A percentile compares a stretch with the other conserved stretches of the same genome.
Evolutionary conservation across 2,113 vertebrate genomes (phyloP).

Genomic region (Tachuris rubrigastra): DNA sequence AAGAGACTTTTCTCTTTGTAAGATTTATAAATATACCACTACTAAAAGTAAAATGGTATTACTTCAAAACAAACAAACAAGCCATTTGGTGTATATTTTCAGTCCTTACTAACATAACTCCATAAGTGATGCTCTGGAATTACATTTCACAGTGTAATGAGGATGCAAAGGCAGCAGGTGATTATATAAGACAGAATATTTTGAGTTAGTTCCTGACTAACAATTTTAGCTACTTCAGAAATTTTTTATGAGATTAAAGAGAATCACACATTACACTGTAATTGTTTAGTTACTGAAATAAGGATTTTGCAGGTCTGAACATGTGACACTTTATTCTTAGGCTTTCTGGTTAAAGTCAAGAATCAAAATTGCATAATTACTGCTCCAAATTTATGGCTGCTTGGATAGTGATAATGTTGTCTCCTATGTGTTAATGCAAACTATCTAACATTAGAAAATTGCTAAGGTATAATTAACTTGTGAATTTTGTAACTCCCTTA

Average conservation of each 20-base stretch:
- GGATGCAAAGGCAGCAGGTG: not conserved
- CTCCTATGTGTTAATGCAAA: not conserved
- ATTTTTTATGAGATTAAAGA: not conserved
- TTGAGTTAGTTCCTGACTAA: not conserved
- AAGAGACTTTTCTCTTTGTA: not conserved
- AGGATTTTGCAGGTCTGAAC: not conserved
- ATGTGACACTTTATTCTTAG: not conserved
- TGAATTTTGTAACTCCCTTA: not conserved
- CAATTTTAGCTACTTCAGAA: not conserved
- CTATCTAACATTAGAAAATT: not conserved
- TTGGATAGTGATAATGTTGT: not conserved
- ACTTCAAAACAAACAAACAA: not conserved
- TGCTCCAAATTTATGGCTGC: slow-evolving; percentile 17
- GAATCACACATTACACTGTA: not conserved
- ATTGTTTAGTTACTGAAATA: not conserved
- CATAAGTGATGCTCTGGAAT: not conserved
- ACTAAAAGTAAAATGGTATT: not conserved
- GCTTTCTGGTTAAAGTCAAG: slow-evolving; percentile 2
- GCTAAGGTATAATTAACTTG: not conserved
- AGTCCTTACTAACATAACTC: not conserved
- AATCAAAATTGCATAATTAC: slow-evolving; percentile 43
- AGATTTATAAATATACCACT: not conserved
- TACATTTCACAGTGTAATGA: not conserved
- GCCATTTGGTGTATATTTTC: not conserved
- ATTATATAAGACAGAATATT: not conserved